These are phyloP conservation scores for Lepus americanus DNA, from an alignment of 2,113 vertebrate genomes.

Conservation along the genomic window DNA sequence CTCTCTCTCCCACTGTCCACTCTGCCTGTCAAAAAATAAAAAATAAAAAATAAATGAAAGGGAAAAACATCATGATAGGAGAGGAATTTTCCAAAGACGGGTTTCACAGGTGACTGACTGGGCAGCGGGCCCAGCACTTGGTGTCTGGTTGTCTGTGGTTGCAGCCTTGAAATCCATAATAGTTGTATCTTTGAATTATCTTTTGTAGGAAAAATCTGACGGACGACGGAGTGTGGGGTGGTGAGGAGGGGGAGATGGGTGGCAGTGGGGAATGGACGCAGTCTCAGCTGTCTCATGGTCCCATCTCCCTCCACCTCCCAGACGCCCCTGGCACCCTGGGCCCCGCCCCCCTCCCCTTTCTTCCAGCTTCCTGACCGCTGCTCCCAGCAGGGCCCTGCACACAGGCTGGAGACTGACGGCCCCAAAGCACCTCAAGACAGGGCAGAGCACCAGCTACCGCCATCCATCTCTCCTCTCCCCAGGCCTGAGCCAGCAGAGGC, in stretches of 20 bases:
- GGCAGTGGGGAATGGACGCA: no score
- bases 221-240: fast-evolving
- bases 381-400: not conserved
- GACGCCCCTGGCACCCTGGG: not conserved
- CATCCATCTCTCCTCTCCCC: not conserved
- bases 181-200: not conserved
- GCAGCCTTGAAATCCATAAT: not conserved
- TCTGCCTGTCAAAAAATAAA: not conserved
- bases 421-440: not conserved
- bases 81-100: not conserved
- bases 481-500: not conserved
- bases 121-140: not conserved
- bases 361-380: not conserved
- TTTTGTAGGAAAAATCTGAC: not conserved
- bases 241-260: no score
- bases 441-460: not conserved
- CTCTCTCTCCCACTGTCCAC: no score
- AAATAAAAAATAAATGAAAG: not conserved
- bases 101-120: not conserved
- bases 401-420: not conserved
- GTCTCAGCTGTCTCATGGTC: not conserved
- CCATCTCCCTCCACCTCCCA: not conserved
- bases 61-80: not conserved
- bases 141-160: not conserved
- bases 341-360: not conserved